Base-by-base conservation (phyloP, 2,797 vertebrate species). In the Gouania willdenowi region DNA sequence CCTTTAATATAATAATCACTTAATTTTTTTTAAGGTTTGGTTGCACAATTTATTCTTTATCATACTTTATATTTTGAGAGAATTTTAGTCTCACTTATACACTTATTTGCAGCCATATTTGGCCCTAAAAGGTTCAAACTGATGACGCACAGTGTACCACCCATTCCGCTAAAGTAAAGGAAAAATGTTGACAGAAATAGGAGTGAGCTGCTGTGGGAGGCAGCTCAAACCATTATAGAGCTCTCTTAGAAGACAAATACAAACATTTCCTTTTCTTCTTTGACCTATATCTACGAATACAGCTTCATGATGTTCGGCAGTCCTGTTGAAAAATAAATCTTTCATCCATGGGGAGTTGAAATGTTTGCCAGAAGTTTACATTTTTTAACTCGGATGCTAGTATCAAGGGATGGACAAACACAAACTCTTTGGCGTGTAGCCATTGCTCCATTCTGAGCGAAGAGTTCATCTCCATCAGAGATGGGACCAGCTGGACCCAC, bases 351-450 rank as follows among this genome's bases (percentile, higher is more conserved):
- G 56, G 30, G 41, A 72, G 53, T 64, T 60, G 57, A 84, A 83
- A 85, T 86, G 80, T 87, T 86, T 86, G 63, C 82, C 82, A 87
- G 80, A 86, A 88, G 85, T 88, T 89, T 88, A 88, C 74, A 85
- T 88, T 81, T 85, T 75, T 80, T 65, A 35, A 64, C 56, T 62
- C 44, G 69, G 80, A 85, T 77, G 63, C 72, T 77, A 73, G 71
- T 78, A 56, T 71, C 72, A 62, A 78, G 84, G 77, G 81, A 85
- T 70, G 26, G 22, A 37, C 46, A 65, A 63, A 73, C 71, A 60
- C 20, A n/a, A n/a, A 58, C 65, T 55, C 27, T 74, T 84, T 85
- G 79, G 80, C 31, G 37, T 28, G 28, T 45, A 21, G 31, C 18
- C 22, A 23, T 65, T 27, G 38, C 46, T 58, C 29, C 26, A 35